Percentiles rank a stretch among this genome's conserved stretches.
Evolutionary conservation across 1,140 invertebrate genomes (phyloP).

Genomic region (Pygmarrhopalites habei): DNA sequence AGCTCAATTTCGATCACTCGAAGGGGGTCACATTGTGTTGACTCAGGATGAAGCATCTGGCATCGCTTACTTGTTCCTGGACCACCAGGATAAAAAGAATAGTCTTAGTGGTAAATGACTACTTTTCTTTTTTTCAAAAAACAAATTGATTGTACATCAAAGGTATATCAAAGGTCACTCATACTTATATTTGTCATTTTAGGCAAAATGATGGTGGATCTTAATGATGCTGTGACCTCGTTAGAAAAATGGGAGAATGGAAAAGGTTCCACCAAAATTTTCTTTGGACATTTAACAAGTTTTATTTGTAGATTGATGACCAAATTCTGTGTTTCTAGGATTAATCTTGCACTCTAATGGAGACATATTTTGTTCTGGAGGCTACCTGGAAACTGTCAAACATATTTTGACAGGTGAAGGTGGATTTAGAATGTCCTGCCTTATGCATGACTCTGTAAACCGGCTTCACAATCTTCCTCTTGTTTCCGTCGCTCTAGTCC

Average conservation of each 20-base stretch:
- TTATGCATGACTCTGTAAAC: constrained; percentile 50
- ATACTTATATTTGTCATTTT: too few relatives aligned
- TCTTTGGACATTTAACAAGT: too few relatives aligned
- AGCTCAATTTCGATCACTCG: constrained; percentile 3
- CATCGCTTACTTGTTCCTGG: constrained; percentile 47
- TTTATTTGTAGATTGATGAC: too few relatives aligned
- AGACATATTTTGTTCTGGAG: constrained; percentile 54
- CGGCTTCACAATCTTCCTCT: constrained; percentile 49
- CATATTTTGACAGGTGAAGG: constrained; percentile 42
- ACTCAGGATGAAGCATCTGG: constrained; percentile 45
- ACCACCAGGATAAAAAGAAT: constrained; percentile 48
- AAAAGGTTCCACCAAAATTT: too few relatives aligned
- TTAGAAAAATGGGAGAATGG: constrained; percentile 50
- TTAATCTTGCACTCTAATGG: constrained; percentile 49
- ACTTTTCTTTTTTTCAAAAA: not conserved
- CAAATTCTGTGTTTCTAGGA: too few relatives aligned
- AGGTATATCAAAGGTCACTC: not conserved
- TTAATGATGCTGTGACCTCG: constrained; percentile 46
- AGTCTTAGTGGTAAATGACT: constrained; percentile 45
- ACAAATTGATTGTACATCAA: too few relatives aligned
- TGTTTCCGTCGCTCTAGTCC: constrained; percentile 49
- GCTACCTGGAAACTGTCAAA: constrained; percentile 50
- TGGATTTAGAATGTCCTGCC: constrained; percentile 48
- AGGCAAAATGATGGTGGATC: constrained; percentile 57
- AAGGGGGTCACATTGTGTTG: constrained; percentile 46